Conservation (phyloP, 2,113 vertebrate species). For the Lycaon pictus region DNA sequence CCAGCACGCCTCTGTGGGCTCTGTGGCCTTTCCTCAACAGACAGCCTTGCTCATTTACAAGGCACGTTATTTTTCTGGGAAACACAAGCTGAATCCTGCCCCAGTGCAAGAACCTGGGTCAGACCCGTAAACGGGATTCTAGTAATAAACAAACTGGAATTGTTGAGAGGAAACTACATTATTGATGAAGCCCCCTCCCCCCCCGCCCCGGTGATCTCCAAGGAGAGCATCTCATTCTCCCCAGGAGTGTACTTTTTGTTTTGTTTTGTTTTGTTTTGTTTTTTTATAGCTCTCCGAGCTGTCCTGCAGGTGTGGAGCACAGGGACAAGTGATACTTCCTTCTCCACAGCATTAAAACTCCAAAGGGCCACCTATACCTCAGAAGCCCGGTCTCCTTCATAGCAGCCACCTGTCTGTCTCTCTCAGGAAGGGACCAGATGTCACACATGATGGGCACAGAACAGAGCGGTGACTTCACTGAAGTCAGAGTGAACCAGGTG, state of each 20-base stretch:
- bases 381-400: not conserved
- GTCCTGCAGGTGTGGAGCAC: not conserved
- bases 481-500: not conserved
- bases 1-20: not conserved
- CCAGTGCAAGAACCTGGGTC: slow-evolving; percentile 26
- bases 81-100: slow-evolving; percentile 69
- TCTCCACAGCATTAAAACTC: not conserved
- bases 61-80: slow-evolving; percentile 69
- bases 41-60: slow-evolving; percentile 32
- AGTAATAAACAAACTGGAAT: slow-evolving; percentile 21
- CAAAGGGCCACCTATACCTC: not conserved
- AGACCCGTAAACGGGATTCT: slow-evolving; percentile 45
- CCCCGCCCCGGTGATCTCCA: not conserved
- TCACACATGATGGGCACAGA: accelerated
- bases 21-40: slow-evolving; percentile 34
- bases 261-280: not conserved
- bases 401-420: not conserved
- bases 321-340: not conserved
- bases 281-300: not conserved
- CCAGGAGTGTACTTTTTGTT: not conserved
- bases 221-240: not conserved
- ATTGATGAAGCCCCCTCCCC: not conserved
- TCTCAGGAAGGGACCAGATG: not conserved
- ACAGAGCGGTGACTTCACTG: not conserved
- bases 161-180: slow-evolving; percentile 13